Evolutionary conservation across 2,113 vertebrate genomes (phyloP).

Genomic region (Chloebia gouldiae): DNA sequence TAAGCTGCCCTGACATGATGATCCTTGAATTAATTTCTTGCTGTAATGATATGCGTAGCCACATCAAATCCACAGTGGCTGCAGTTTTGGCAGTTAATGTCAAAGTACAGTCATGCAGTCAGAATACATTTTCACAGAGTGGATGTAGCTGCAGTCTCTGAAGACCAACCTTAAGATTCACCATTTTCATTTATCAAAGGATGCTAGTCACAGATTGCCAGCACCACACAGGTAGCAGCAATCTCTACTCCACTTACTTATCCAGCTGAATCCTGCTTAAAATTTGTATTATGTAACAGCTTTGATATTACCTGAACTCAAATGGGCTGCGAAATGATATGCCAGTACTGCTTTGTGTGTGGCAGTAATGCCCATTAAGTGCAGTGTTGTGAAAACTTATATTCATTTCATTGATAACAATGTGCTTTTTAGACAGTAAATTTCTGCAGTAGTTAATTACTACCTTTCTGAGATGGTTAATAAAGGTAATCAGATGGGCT

Average conservation of each 20-base stretch:
- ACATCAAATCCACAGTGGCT: not conserved
- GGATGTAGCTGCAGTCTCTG: not conserved
- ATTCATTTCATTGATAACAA: conserved; percentile 24
- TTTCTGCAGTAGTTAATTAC: conserved; percentile 43
- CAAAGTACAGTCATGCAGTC: not conserved
- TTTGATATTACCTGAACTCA: not conserved
- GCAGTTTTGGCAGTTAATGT: not conserved
- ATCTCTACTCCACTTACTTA: not conserved
- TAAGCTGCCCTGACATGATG: not conserved
- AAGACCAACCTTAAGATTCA: not conserved
- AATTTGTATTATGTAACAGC: not conserved
- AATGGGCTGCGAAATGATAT: not conserved
- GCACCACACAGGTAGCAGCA: not conserved
- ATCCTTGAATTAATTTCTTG: not conserved
- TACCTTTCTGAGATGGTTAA: conserved; percentile 22
- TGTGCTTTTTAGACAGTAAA: conserved; percentile 9
- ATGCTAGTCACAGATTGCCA: not conserved
- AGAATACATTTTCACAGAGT: not conserved
- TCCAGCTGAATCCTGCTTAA: not conserved
- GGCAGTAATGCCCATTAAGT: conserved; percentile 3
- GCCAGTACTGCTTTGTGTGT: not conserved
- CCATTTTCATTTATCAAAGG: not conserved
- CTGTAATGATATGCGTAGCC: not conserved
- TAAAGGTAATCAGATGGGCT: conserved; percentile 43
- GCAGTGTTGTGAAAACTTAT: not conserved